phyloP scores from a whole-genome alignment of 2,113 vertebrate genomes.

The Apaloderma vittatum region DNA sequence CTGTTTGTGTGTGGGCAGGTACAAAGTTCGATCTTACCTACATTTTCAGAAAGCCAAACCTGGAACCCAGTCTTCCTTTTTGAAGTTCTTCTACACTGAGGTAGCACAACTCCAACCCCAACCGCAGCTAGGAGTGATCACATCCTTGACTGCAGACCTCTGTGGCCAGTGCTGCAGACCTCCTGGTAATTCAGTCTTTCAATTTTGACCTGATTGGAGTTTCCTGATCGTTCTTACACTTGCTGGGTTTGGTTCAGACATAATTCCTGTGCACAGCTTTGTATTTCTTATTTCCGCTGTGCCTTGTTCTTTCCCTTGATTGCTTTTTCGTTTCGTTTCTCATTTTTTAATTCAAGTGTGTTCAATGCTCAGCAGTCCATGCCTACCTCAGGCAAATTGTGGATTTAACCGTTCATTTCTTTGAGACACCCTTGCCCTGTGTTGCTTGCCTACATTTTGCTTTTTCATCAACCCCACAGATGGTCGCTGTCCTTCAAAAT shows the following conservation, averaged over 20 bases:
- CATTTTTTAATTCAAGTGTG: constrained; percentile 40
- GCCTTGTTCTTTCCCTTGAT: constrained; percentile 7
- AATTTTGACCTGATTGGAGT: not conserved
- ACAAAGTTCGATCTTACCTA: not conserved
- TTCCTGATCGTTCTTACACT: not conserved
- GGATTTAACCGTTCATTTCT: constrained; percentile 13
- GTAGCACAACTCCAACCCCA: too few species aligned
- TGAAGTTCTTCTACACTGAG: not conserved
- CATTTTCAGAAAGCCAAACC: not conserved
- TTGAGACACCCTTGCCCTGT: not conserved
- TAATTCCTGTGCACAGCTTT: not conserved
- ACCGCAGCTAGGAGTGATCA: not conserved
- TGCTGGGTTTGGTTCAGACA: not conserved
- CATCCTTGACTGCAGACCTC: not conserved
- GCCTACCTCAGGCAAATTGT: not conserved
- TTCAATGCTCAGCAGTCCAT: constrained; percentile 36
- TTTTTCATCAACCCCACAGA: not conserved
- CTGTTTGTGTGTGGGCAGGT: not conserved
- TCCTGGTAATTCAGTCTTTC: not conserved
- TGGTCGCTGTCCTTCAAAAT: not conserved
- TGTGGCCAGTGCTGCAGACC: accelerated
- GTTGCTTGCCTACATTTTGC: not conserved
- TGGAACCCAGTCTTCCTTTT: not conserved
- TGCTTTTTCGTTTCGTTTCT: constrained; percentile 36
- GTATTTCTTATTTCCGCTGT: not conserved